Evolutionary conservation across 2,888 invertebrate genomes (phyloP).

Genomic region (Dasysyrphus albostriatus): DNA sequence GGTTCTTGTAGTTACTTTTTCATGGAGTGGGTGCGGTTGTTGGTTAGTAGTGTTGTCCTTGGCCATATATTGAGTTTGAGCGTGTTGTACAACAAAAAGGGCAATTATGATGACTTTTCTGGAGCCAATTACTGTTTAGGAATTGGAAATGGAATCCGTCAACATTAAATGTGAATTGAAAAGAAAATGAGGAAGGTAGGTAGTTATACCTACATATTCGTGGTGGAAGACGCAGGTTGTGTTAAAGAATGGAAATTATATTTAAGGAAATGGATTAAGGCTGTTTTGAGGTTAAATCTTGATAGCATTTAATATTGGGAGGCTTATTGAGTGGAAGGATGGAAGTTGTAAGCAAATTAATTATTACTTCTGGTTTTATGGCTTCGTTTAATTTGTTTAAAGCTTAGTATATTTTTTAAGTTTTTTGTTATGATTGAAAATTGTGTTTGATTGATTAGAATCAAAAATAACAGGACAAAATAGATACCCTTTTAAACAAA

Average conservation of each 20-base stretch:
- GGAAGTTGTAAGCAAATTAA: background rate
- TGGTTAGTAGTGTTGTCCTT: slow-evolving; percentile 65
- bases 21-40: slow-evolving; percentile 69
- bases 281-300: slow-evolving; percentile 20
- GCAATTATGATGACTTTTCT: slow-evolving; percentile 67
- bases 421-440: no score
- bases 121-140: slow-evolving; percentile 62
- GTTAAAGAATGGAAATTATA: slow-evolving; percentile 12
- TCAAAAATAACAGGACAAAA: no score
- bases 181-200: background rate
- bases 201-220: no score
- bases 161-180: slow-evolving; percentile 41
- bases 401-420: no score
- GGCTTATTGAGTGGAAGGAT: background rate
- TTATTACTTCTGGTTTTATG: no score
- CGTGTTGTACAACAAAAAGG: slow-evolving; percentile 32
- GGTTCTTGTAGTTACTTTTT: background rate
- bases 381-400: no score
- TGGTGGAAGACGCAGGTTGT: slow-evolving; percentile 56
- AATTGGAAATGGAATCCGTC: slow-evolving; percentile 62
- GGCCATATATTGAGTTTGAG: slow-evolving; percentile 51
- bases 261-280: background rate
- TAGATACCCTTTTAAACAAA: no score
- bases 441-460: no score
- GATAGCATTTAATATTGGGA: slow-evolving; percentile 48